phyloP scores from a whole-genome alignment of 1,140 invertebrate species.

The Caenorhabditis tropicalis region DNA sequence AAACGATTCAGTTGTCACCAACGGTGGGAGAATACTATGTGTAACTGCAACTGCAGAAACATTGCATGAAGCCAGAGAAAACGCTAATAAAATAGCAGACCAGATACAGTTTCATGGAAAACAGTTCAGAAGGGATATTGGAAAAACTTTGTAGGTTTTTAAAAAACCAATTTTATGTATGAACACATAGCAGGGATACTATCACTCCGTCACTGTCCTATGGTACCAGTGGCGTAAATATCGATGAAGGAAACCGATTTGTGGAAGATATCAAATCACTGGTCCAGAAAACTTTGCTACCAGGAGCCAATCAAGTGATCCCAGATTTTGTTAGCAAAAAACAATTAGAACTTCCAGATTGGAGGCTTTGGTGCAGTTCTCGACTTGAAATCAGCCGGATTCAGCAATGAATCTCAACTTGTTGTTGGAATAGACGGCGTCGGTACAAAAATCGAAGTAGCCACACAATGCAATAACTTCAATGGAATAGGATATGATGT shows the following conservation, averaged over 20 bases:
- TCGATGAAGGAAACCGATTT: constrained; percentile 85
- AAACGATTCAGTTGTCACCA: constrained; percentile 79
- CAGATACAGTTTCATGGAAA: constrained; percentile 82
- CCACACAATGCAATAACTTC: constrained; percentile 81
- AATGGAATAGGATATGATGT: constrained; percentile 90
- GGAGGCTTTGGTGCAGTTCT: constrained; percentile 93
- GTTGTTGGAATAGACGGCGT: constrained; percentile 95
- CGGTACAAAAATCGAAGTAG: constrained; percentile 92
- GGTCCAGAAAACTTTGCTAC: constrained; percentile 74
- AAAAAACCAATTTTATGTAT: neutral
- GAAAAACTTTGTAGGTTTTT: constrained; percentile 73
- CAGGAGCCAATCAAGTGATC: constrained; percentile 62
- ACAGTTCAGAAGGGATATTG: constrained; percentile 88
- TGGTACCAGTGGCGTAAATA: constrained; percentile 89
- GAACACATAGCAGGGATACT: constrained; percentile 12
- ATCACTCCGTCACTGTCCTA: constrained; percentile 79
- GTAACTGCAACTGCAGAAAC: constrained; percentile 79
- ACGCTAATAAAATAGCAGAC: constrained; percentile 76
- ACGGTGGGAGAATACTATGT: constrained; percentile 88
- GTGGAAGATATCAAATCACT: constrained; percentile 83
- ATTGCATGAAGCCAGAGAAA: constrained; percentile 78
- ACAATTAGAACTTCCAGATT: constrained; percentile 74
- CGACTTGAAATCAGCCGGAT: constrained; percentile 79
- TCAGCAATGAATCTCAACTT: constrained; percentile 81
- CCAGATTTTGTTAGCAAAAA: neutral